Evolutionary conservation across 2,113 vertebrate genomes (phyloP), one percentile per base, ranked within the genome.

Genomic region (Oreochromis aureus): DNA sequence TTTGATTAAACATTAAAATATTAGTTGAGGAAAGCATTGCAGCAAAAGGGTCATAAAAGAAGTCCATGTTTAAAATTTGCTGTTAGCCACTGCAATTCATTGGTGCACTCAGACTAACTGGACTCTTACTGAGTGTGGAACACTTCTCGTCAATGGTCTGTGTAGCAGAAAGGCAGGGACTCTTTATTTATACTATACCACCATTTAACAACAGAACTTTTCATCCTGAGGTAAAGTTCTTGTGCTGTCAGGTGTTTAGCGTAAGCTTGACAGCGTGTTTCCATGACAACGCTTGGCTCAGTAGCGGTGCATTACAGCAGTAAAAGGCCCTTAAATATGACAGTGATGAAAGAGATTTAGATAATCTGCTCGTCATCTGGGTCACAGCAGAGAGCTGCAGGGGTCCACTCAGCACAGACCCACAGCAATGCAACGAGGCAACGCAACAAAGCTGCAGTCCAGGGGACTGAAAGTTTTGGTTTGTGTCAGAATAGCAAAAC

Each of bases 301-400:
- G 58, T 34, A 41, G 84, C 9, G 6, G 6, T 59, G n/a, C 19
- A 2, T 84, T 73, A 53, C 6, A 16, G 79, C 89, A 76, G 86
- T 46, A 92, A 92, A 89, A 83, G 87, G 78, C 76, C 2, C 22
- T 83, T 86, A 80, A 87, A 93, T 73, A 53, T 82, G 86, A 90
- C 81, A 3, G 41, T 30, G 85, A 80, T 69, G 81, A 82, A 36
- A 87, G 86, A 92, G 90, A 90, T 93, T 91, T 89, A 91, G 92
- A 93, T 95, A 94, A 95, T 93, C 93, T 93, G 91, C 34, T 86
- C 78, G 61, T 94, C 82, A 94, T 92, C 73, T 92, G 85, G 91
- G 92, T 94, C 93, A 94, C 24, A 89, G 88, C 48, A 58, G 81
- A 51, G 79, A 85, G 78, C 80, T 89, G 85, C 90, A 94, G 93